phyloP scores from a whole-genome alignment of 2,113 vertebrate species.

The Apistogramma diplotaenia region DNA sequence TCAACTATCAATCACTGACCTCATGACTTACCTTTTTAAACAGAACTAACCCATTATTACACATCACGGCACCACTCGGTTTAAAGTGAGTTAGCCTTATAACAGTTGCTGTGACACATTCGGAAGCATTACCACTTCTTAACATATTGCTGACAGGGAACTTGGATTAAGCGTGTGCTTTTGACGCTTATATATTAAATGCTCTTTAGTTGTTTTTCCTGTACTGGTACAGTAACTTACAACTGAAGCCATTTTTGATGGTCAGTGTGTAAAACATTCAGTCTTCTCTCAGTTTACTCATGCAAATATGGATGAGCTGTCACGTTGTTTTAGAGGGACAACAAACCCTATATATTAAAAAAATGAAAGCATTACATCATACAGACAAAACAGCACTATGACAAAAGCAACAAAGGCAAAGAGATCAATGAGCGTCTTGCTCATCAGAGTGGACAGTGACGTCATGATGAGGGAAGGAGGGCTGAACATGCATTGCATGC shows the following conservation, averaged over 20 bases:
- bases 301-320: background rate
- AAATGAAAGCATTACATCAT: background rate
- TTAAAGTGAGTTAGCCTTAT: too few relatives aligned
- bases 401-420: background rate
- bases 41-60: background rate
- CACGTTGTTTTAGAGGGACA: background rate
- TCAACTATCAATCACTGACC: background rate
- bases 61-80: background rate
- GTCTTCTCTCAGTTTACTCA: background rate
- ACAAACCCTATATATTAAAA: background rate
- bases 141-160: too few relatives aligned
- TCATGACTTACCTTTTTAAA: background rate
- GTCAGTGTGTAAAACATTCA: background rate
- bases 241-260: background rate
- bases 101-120: too few relatives aligned
- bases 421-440: background rate
- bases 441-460: conserved; percentile 65
- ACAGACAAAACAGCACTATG: background rate
- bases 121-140: too few relatives aligned
- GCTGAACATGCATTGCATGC: conserved; percentile 64
- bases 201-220: background rate
- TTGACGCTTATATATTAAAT: background rate
- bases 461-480: conserved; percentile 44
- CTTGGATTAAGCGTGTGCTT: background rate
- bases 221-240: background rate